phyloP scores from a whole-genome alignment of 2,113 vertebrate genomes.

The Pollachius pollachius region DNA sequence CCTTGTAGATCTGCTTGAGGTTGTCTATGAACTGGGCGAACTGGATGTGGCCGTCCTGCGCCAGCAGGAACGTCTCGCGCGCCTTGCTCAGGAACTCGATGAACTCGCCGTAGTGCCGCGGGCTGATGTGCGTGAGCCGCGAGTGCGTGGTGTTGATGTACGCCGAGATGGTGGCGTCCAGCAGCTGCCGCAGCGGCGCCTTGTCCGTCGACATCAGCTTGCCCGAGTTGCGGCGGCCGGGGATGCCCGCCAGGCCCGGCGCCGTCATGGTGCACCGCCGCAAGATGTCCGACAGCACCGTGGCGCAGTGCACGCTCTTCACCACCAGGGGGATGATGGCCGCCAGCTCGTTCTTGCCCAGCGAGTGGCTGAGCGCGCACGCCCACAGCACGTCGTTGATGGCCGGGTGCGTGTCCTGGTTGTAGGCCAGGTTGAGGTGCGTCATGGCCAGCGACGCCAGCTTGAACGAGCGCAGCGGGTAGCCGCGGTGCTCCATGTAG shows the following conservation, averaged over 20 bases:
- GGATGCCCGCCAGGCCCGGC: conserved; percentile 91
- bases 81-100: conserved; percentile 98
- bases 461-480: conserved; percentile 95
- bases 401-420: conserved; percentile 97
- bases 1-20: conserved; percentile 99
- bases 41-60: conserved; percentile 95
- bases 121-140: conserved; percentile 96
- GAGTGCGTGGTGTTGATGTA: conserved; percentile 99
- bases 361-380: conserved; percentile 95
- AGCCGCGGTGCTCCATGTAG: conserved; percentile 98
- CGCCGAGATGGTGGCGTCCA: conserved; percentile 95
- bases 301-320: conserved; percentile 97
- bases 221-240: conserved; percentile 93
- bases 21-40: conserved; percentile 99
- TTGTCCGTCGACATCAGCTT: conserved; percentile 99
- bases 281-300: conserved; percentile 95
- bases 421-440: conserved; percentile 97
- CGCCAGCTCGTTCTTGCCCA: conserved; percentile 97
- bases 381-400: conserved; percentile 99
- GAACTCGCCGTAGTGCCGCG: conserved; percentile 96
- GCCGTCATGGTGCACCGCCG: conserved; percentile 96
- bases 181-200: conserved; percentile 91
- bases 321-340: conserved; percentile 96
- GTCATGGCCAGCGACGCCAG: conserved; percentile 95
- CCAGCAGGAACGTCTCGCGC: conserved; percentile 92